These are phyloP conservation scores for Antheraea yamamai DNA, from an alignment of 2,888 invertebrate genomes.

Conservation along the genomic window DNA sequence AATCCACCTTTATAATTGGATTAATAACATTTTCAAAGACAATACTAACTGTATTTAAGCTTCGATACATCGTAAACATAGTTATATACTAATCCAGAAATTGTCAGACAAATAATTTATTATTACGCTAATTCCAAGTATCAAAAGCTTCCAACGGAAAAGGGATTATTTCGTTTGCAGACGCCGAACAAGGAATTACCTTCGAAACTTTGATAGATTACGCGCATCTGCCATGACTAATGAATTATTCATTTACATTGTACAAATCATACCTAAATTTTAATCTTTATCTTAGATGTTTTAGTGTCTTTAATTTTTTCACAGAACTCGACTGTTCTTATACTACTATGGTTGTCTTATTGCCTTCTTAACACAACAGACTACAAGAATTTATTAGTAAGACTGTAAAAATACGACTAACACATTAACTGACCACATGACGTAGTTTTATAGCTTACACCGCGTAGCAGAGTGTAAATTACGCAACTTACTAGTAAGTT, in stretches of 20 bases:
- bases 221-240: conserved; percentile 12
- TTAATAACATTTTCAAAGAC: too few relatives aligned
- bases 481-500: not conserved
- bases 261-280: conserved; percentile 11
- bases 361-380: not conserved
- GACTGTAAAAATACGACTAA: not conserved
- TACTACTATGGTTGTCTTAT: not conserved
- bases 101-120: conserved; percentile 4
- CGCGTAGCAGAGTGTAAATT: not conserved
- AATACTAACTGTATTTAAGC: too few relatives aligned
- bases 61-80: not conserved
- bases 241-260: conserved; percentile 16
- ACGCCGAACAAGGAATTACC: conserved; percentile 15
- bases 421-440: not conserved
- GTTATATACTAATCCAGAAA: not conserved
- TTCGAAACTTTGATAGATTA: conserved; percentile 15
- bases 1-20: too few relatives aligned
- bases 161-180: conserved; percentile 8
- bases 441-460: not conserved
- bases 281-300: not conserved
- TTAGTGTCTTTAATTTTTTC: not conserved
- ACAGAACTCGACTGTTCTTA: not conserved
- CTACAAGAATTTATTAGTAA: not conserved
- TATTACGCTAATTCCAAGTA: conserved; percentile 7
- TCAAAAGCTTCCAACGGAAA: conserved; percentile 10